A percentile compares a stretch with the other conserved stretches of the same genome.
Conservation (phyloP, 92 coral and sea anemone genomes). For the Nematostella vectensis region DNA sequence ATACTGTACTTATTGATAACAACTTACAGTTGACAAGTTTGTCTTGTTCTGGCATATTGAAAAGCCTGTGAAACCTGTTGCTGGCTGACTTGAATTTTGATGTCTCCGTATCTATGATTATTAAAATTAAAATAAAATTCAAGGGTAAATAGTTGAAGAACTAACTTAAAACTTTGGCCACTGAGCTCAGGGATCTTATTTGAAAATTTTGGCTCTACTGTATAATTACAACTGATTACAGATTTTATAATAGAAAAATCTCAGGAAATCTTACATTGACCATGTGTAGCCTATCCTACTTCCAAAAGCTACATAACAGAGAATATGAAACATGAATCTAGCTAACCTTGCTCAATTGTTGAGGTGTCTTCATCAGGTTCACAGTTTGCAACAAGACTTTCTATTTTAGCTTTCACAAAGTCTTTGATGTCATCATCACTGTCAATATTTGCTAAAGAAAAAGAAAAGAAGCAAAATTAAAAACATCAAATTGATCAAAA, state of each 20-base stretch:
- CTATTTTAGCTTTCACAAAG: constrained; percentile 96
- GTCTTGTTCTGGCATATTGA: constrained; percentile 81
- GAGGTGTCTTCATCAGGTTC: constrained; percentile 71
- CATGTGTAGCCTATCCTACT: too few species aligned
- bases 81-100: constrained; percentile 79
- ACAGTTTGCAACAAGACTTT: constrained; percentile 77
- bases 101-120: constrained; percentile 62
- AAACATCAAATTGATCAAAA: neutral
- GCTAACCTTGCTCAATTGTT: constrained; percentile 4
- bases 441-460: constrained; percentile 65
- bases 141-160: too few species aligned
- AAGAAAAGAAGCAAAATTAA: too few species aligned
- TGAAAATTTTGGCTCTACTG: too few species aligned
- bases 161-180: too few species aligned
- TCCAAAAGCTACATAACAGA: too few species aligned
- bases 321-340: too few species aligned
- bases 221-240: too few species aligned
- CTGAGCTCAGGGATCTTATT: too few species aligned
- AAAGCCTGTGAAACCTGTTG: constrained; percentile 74
- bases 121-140: neutral
- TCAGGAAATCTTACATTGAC: constrained; percentile 1
- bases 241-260: neutral
- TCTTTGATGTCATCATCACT: constrained; percentile 89
- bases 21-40: constrained; percentile 91
- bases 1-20: neutral